A percentile compares a stretch with the other conserved stretches of the same genome.
Conservation (phyloP, 1,140 invertebrate genomes). For the Cecropterus lyciades region DNA sequence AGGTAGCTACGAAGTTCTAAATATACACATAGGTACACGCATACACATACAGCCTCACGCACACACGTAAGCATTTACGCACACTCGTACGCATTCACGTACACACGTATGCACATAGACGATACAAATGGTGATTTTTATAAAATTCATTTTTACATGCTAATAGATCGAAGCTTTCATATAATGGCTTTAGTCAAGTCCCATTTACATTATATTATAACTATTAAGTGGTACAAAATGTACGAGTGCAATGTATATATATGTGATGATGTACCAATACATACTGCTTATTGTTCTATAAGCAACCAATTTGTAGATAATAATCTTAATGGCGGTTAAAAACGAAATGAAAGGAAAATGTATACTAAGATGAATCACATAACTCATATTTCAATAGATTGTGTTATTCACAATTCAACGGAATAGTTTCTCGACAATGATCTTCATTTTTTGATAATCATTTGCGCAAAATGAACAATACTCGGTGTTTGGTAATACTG, state of each 20-base stretch:
- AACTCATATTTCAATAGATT: conserved; percentile 7
- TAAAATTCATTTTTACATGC: too few species aligned
- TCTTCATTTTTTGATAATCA: conserved; percentile 13
- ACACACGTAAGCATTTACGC: too few species aligned
- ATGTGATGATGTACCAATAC: neutral
- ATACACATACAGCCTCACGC: too few species aligned
- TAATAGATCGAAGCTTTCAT: too few species aligned
- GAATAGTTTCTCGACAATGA: conserved; percentile 17
- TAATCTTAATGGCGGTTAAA: conserved; percentile 23
- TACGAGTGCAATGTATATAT: neutral
- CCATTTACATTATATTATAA: too few species aligned
- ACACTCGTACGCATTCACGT: too few species aligned
- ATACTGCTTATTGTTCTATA: conserved; percentile 26
- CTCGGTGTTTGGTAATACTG: conserved; percentile 24
- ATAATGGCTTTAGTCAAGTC: too few species aligned
- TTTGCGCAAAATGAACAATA: conserved; percentile 30
- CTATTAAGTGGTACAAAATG: too few species aligned
- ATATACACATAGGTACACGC: too few species aligned
- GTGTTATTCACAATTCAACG: conserved; percentile 18
- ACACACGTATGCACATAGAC: too few species aligned
- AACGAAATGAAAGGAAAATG: conserved; percentile 20
- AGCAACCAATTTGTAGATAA: conserved; percentile 25
- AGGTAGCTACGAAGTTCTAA: too few species aligned
- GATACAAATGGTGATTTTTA: too few species aligned
- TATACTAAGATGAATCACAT: conserved; percentile 12